Conservation (phyloP, 2,113 vertebrate genomes). For the Cyanoramphus novaezelandiae region DNA sequence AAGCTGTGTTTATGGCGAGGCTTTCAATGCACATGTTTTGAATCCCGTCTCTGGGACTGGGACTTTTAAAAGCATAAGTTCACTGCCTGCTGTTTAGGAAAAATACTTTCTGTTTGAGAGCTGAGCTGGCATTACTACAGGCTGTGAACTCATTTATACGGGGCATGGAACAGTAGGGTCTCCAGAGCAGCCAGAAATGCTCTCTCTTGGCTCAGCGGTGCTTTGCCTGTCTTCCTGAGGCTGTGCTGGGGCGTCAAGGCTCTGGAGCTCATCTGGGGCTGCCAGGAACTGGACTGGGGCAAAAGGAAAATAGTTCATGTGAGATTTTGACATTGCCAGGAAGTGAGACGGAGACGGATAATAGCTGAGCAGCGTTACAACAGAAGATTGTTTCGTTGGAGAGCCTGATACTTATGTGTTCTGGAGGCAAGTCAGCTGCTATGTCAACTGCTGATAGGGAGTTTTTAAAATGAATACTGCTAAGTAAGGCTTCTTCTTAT, state of each 20-base stretch:
- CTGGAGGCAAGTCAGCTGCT: constrained; percentile 38
- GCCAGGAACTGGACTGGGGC: not conserved
- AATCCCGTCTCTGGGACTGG: not conserved
- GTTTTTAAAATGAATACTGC: not conserved
- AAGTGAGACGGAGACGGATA: not conserved
- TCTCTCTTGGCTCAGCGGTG: not conserved
- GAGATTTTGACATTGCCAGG: not conserved
- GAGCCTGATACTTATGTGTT: not conserved
- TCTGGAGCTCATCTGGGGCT: not conserved
- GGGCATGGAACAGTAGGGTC: not conserved
- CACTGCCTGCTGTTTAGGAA: not conserved
- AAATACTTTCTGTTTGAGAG: constrained; percentile 13
- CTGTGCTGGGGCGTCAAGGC: rapidly evolving
- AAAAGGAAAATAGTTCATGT: not conserved
- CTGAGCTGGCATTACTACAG: not conserved
- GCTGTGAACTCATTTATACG: not conserved
- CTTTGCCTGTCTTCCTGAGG: not conserved
- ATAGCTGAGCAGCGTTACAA: not conserved
- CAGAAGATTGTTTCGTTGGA: not conserved
- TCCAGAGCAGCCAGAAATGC: constrained; percentile 1
- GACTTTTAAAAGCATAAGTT: constrained; percentile 24
- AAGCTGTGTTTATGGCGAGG: not conserved
- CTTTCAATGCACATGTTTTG: not conserved
- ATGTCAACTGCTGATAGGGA: not conserved
- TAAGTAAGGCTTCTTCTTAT: not conserved